Evolutionary conservation across 1,140 invertebrate genomes (phyloP), one percentile per base, ranked within the genome.

Genomic region (Heterodera schachtii): DNA sequence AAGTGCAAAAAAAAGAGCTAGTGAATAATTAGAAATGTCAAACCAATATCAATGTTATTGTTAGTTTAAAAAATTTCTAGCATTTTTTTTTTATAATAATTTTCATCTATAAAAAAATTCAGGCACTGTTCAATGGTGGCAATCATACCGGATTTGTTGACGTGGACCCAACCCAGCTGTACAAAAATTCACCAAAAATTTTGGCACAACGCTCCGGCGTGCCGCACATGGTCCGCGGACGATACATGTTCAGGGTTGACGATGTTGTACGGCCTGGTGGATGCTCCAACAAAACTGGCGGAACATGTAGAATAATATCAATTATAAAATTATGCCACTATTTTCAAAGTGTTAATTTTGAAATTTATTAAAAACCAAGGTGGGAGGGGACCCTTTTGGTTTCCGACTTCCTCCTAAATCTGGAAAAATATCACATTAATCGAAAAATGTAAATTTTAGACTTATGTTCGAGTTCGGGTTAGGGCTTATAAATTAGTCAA

Each of bases 241-340:
- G 88, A n/a, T 89, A 89, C 79, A 90, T 89, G 88, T 89, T 89
- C 88, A 78, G 88, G 66, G 88, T 89, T 11, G 88, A 89, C 73
- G 88, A 89, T 84, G 89, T 89, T 52, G 88, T 89, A 19, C 67
- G 89, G 82, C 88, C 89, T 13, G 88, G 81, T 3, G 88, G 88
- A 21, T 89, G 88, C 77, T 90, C 88, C 0, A 89, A 89, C 84
- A 90, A 90, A 73, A 89, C 88, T 16, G 88, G 89, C 74, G 88
- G 88, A 44, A 89, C 88, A 64, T 89, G 81, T 82, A 84, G 43
- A 79, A 31, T 0, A 31, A 31, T 31, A 31, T 31, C 1, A 0
- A 31, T 31, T 31, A 31, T 31, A 31, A 31, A 31, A 31, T 31
- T 31, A 31, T 31, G 31, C 0, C 31, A 31, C 31, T 31, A 31